Conservation (phyloP, 37 sponge, comb jelly and placozoan genomes). For the Lycopodina hypogea region DNA sequence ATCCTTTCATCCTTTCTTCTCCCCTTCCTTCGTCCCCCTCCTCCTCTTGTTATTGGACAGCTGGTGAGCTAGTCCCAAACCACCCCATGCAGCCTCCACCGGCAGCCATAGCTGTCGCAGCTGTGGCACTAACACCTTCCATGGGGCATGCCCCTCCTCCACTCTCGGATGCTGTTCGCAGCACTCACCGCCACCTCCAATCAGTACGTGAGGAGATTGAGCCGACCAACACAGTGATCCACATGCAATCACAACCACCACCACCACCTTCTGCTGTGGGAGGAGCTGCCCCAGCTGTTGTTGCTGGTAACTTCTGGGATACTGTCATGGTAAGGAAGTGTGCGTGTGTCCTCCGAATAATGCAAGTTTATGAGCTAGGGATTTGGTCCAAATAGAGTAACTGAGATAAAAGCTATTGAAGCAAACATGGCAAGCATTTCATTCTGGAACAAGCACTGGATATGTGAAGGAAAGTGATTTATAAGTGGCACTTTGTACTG, state of each 20-base stretch:
- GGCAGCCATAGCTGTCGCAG: neutral
- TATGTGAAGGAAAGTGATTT: too few relatives aligned
- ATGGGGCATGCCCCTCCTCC: neutral
- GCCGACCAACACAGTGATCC: neutral
- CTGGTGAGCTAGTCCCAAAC: neutral
- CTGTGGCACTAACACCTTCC: neutral
- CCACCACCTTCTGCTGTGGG: neutral
- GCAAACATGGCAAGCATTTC: too few relatives aligned
- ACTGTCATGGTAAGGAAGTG: slow-evolving; percentile 40
- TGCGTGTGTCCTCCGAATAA: too few relatives aligned
- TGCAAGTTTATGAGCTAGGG: too few relatives aligned
- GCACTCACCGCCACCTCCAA: slow-evolving; percentile 1
- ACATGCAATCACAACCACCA: neutral
- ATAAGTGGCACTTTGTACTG: too few relatives aligned
- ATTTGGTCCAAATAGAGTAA: too few relatives aligned
- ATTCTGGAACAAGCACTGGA: too few relatives aligned
- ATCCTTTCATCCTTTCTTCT: neutral
- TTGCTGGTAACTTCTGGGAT: slow-evolving; percentile 55
- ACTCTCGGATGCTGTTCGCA: neutral
- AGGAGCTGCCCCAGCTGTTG: neutral
- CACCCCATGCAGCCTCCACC: neutral
- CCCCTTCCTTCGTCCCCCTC: too few relatives aligned
- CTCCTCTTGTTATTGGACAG: neutral
- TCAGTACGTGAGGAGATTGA: neutral
- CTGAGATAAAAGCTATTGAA: too few relatives aligned